Evolutionary conservation across 2,113 vertebrate genomes (phyloP).

Genomic region (Hirundichthys speculiger): DNA sequence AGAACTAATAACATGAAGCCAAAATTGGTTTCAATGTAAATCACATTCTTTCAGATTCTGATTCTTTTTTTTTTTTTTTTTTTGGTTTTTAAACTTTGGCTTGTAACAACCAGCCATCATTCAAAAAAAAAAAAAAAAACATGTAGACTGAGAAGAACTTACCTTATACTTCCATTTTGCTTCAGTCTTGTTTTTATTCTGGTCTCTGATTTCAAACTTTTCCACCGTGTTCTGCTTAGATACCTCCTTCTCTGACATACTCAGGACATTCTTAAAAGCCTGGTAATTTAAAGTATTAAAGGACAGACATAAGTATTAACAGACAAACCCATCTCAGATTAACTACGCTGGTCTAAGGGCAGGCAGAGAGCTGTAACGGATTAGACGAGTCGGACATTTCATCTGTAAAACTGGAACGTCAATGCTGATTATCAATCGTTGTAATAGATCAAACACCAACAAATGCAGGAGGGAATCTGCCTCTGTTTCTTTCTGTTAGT

Average conservation of each 20-base stretch:
- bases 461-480: too few species aligned
- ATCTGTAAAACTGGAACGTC: not conserved
- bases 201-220: conserved; percentile 94
- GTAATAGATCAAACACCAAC: too few species aligned
- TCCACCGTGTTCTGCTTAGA: conserved; percentile 89
- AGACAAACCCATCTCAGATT: too few species aligned
- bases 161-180: conserved; percentile 99
- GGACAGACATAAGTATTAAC: not conserved
- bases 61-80: conserved; percentile 43
- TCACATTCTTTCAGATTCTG: not conserved
- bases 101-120: conserved; percentile 6
- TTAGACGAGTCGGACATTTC: too few species aligned
- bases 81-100: too few species aligned
- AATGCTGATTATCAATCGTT: too few species aligned
- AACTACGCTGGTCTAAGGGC: too few species aligned
- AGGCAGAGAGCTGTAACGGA: too few species aligned
- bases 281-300: conserved; percentile 56
- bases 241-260: conserved; percentile 86
- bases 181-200: conserved; percentile 96
- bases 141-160: conserved; percentile 29
- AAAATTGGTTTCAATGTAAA: too few species aligned
- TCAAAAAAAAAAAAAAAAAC: conserved; percentile 8
- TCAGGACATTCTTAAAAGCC: conserved; percentile 90
- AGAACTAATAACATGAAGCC: too few species aligned
- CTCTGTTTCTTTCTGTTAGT: too few species aligned